These are phyloP conservation scores for Cinclus mexicanus DNA, from an alignment of 2,113 vertebrate genomes.

Conservation along the genomic window DNA sequence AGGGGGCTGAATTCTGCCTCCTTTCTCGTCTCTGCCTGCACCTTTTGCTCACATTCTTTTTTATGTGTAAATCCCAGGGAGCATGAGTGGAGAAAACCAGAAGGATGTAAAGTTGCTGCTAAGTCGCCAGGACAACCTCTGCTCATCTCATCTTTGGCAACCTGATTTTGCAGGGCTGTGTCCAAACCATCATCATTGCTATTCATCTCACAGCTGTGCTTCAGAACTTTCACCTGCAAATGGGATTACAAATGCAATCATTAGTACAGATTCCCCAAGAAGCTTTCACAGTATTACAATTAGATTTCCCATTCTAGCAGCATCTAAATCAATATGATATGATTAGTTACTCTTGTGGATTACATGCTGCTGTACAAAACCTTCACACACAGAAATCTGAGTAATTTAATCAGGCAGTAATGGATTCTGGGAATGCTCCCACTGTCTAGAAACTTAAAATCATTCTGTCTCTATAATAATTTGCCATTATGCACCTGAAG, in stretches of 20 bases:
- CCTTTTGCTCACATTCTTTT: neutral
- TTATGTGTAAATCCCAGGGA: neutral
- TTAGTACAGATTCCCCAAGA: constrained; percentile 78
- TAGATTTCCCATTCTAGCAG: constrained; percentile 79
- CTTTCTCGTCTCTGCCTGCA: neutral
- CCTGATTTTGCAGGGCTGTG: constrained; percentile 18
- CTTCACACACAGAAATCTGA: constrained; percentile 77
- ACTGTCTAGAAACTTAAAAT: constrained; percentile 76
- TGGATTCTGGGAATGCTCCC: constrained; percentile 77
- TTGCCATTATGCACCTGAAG: constrained; percentile 75
- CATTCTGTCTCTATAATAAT: constrained; percentile 72
- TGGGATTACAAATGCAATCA: constrained; percentile 80
- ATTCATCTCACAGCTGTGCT: constrained; percentile 53
- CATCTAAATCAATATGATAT: constrained; percentile 82
- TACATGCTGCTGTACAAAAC: constrained; percentile 79
- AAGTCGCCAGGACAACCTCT: neutral
- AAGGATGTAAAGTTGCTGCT: neutral
- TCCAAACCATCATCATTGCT: constrained; percentile 4
- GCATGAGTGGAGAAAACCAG: neutral
- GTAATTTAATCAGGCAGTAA: constrained; percentile 80
- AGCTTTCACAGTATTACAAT: constrained; percentile 80
- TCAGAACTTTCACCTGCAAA: constrained; percentile 81
- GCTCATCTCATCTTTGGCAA: neutral
- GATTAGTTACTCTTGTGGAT: constrained; percentile 78
- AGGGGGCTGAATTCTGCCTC: neutral